phyloP scores from a whole-genome alignment of 2,797 vertebrate species.

The Tadarida brasiliensis region DNA sequence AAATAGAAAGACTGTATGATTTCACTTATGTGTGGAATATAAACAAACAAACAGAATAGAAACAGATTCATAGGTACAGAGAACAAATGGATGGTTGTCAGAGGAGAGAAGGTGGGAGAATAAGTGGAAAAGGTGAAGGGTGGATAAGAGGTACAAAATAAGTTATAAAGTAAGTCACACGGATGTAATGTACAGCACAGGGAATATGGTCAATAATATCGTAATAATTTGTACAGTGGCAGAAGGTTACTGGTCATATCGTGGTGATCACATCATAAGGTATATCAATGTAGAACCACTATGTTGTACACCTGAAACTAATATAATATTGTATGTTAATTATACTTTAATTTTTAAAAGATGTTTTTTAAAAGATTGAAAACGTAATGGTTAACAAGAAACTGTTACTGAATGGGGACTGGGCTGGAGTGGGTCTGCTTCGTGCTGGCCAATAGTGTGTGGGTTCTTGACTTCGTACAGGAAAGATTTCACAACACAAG shows the following conservation, averaged over 20 bases:
- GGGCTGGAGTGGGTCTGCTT: neutral
- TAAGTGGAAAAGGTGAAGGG: neutral
- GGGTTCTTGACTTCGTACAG: neutral
- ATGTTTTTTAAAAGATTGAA: neutral
- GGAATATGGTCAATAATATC: neutral
- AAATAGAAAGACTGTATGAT: neutral
- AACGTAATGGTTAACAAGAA: neutral
- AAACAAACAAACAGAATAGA: neutral
- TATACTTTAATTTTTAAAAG: neutral
- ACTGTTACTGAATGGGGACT: neutral
- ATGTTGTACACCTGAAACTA: neutral
- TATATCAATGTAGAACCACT: neutral
- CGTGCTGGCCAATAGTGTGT: neutral
- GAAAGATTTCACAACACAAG: neutral
- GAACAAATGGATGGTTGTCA: neutral
- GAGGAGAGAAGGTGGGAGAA: neutral
- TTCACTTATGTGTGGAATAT: neutral
- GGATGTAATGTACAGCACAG: neutral
- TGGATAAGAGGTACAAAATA: neutral
- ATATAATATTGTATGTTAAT: neutral
- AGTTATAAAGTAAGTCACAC: neutral
- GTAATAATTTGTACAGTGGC: neutral
- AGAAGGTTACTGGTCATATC: neutral
- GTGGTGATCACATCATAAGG: neutral
- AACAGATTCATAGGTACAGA: neutral